These are phyloP conservation scores for Anagyrus pseudococci DNA, from an alignment of 2,888 invertebrate genomes.

Conservation along the genomic window DNA sequence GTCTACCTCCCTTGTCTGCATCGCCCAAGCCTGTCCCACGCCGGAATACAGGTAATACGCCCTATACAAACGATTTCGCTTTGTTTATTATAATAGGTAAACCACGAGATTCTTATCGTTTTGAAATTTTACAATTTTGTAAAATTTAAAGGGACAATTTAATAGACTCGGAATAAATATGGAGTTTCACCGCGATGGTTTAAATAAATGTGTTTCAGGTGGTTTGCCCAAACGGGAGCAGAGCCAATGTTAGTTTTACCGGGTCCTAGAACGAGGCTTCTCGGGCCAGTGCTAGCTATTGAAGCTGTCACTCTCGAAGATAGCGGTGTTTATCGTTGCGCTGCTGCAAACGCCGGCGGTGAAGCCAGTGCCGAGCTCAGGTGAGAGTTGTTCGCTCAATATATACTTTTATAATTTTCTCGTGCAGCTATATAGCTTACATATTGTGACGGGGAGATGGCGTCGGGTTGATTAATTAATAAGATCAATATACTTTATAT, in stretches of 20 bases:
- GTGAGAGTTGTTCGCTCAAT: too few relatives aligned
- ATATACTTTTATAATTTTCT: too few relatives aligned
- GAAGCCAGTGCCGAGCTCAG: slow-evolving; percentile 74
- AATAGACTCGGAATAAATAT: too few relatives aligned
- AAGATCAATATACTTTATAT: too few relatives aligned
- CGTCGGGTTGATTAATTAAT: too few relatives aligned
- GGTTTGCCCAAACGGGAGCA: slow-evolving; percentile 73
- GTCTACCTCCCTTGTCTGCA: slow-evolving; percentile 77
- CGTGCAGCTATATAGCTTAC: too few relatives aligned
- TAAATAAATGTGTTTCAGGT: too few relatives aligned
- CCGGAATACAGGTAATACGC: slow-evolving; percentile 83
- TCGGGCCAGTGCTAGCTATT: slow-evolving; percentile 74
- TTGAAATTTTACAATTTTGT: too few relatives aligned
- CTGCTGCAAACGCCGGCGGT: slow-evolving; percentile 74
- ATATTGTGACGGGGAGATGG: too few relatives aligned
- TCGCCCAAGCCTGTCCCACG: slow-evolving; percentile 80
- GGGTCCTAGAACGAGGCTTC: slow-evolving; percentile 70
- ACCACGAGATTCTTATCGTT: too few relatives aligned
- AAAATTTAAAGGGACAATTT: too few relatives aligned
- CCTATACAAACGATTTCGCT: not conserved
- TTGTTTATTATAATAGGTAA: not conserved
- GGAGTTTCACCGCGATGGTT: too few relatives aligned
- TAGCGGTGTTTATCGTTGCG: slow-evolving; percentile 73
- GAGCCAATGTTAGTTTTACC: slow-evolving; percentile 71
- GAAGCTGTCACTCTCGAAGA: slow-evolving; percentile 76